Base-by-base conservation (phyloP, 2,113 vertebrate species). In the Mesitornis unicolor region DNA sequence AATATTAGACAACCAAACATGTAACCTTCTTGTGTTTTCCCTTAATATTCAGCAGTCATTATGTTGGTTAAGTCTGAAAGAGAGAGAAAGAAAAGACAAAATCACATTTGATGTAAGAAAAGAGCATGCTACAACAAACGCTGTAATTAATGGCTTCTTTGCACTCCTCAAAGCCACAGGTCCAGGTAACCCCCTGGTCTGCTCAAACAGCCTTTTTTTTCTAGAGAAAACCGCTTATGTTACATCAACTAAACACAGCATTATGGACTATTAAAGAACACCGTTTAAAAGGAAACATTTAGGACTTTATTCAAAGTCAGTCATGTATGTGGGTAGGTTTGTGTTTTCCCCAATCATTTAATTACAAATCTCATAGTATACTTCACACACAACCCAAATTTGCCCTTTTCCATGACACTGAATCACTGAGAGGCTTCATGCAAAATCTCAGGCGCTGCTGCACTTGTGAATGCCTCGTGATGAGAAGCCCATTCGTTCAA, bases 61-160 rank as follows among this genome's bases (percentile, higher is more conserved):
- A 70, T 75, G 98, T 98, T 98, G 98, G 97, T 98, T 99, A 99
- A 97, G 99, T 99, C 99, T 99, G 98, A 63, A 97, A 97, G 90
- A 97, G 89, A 97, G 69, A 89, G 47, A 97, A 84, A 97, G 42
- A 95, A 51, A 96, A 91, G 56, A 75, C 60, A 47, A 33, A 36
- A 53, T 56, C 36, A 59, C n/a, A 74, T 77, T 80, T 90, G 74
- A 68, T 50, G 31, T 75, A 87, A 81, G 86, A 89, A 78, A n/a
- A 61, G 64, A 76, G 29, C 80, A 57, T 7, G 36, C n/a, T 75
- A 56, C 38, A 81, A 36, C 43, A 38, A 77, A 70, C 18, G 35
- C 17, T 16, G 15, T 3, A 71, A 60, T 3, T 17, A 53, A 43
- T 48, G 36, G 36, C 8, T 6, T 26, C 48, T 56, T 87, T 53